These are phyloP conservation scores for Pristionchus arcanus DNA, from an alignment of 2,888 invertebrate species.

Conservation along the genomic window DNA sequence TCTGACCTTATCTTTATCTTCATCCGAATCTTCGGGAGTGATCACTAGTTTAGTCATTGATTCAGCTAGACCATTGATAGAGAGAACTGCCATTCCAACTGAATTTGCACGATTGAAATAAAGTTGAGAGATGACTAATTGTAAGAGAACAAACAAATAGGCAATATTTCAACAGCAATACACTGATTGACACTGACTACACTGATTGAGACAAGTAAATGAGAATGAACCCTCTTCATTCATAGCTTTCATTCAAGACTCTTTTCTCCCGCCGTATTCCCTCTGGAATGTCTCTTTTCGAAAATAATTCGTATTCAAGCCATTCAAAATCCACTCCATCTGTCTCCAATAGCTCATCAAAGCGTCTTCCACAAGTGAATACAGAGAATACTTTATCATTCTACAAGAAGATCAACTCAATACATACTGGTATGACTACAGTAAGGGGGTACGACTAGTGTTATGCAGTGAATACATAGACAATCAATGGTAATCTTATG, in stretches of 20 bases:
- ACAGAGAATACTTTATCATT: conserved; percentile 43
- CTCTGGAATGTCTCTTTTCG: neutral
- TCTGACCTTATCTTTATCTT: conserved; percentile 9
- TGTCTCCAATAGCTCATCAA: neutral
- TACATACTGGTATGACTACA: conserved; percentile 44
- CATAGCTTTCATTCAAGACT: neutral
- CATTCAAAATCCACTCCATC: neutral
- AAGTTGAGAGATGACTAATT: too few relatives aligned
- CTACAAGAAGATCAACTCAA: conserved; percentile 16
- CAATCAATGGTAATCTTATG: conserved; percentile 48
- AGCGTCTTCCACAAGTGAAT: neutral
- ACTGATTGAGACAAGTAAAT: neutral
- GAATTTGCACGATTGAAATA: too few relatives aligned
- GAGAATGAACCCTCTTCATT: neutral
- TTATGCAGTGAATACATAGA: conserved; percentile 18
- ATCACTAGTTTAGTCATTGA: neutral
- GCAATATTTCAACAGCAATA: too few relatives aligned
- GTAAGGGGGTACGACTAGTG: conserved; percentile 25
- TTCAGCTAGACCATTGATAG: conserved; percentile 10
- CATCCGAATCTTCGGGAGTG: neutral
- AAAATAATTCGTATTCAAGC: neutral
- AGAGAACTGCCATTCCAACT: neutral
- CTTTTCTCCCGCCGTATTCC: neutral
- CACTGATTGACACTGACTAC: too few relatives aligned
- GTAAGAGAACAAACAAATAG: too few relatives aligned